Percentiles rank a stretch among this genome's conserved stretches.
Evolutionary conservation across 2,797 vertebrate genomes (phyloP).

Genomic region (Ctenopoma multispine): DNA sequence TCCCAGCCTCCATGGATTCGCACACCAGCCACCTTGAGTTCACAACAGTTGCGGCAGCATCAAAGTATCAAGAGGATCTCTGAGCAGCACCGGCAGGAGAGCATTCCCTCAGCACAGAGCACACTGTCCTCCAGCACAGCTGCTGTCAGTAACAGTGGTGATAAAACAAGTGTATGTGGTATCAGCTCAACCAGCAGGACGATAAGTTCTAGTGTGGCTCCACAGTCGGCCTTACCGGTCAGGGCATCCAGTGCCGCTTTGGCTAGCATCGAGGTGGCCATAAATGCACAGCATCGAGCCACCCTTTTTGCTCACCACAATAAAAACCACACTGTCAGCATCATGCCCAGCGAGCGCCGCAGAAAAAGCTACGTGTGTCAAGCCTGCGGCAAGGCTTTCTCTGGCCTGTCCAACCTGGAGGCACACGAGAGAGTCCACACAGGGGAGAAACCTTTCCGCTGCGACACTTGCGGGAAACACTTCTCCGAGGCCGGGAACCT

Average conservation of each 20-base stretch:
- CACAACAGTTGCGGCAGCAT: conserved; percentile 28
- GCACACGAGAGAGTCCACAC: conserved; percentile 82
- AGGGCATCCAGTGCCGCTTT: conserved; percentile 31
- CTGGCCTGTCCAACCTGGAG: conserved; percentile 79
- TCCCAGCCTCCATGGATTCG: conserved; percentile 53
- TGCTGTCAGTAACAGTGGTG: neutral
- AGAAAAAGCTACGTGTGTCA: conserved; percentile 74
- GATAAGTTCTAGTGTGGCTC: conserved; percentile 12
- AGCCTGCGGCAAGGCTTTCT: conserved; percentile 81
- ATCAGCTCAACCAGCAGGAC: conserved; percentile 36
- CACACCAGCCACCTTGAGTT: conserved; percentile 20
- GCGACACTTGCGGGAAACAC: conserved; percentile 78
- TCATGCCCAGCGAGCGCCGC: conserved; percentile 37
- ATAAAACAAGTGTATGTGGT: conserved; percentile 7
- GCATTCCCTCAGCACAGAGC: neutral
- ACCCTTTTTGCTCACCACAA: conserved; percentile 18
- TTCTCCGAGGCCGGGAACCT: conserved; percentile 84
- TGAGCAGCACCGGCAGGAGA: conserved; percentile 18
- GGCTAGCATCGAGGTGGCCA: conserved; percentile 29
- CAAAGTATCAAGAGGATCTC: neutral
- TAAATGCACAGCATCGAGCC: conserved; percentile 39
- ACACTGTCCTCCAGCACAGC: neutral
- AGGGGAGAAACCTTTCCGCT: conserved; percentile 80
- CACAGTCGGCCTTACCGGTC: conserved; percentile 11
- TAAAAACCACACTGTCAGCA: neutral